Conservation (phyloP, 2,888 invertebrate genomes). For the Troilus luridus region DNA sequence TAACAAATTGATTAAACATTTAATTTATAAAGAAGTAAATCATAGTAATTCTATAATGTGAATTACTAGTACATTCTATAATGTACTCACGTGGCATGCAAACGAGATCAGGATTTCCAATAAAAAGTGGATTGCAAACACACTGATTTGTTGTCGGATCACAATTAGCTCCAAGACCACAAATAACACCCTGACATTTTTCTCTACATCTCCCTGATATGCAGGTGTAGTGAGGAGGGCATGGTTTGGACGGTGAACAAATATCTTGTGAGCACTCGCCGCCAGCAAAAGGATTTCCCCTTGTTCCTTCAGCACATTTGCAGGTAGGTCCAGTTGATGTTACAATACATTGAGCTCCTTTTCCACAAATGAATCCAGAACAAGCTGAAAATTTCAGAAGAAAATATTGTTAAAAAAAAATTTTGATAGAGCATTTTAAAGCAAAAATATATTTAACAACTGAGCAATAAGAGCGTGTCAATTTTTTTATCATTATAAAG, state of each 20-base stretch:
- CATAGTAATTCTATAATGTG: background rate
- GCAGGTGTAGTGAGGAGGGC: slow-evolving; percentile 84
- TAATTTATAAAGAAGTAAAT: background rate
- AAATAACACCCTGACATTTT: slow-evolving; percentile 87
- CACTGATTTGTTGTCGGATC: slow-evolving; percentile 86
- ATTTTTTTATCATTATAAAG: background rate
- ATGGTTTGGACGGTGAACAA: slow-evolving; percentile 83
- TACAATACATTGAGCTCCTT: slow-evolving; percentile 88
- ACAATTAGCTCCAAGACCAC: slow-evolving; percentile 90
- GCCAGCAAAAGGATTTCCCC: slow-evolving; percentile 93
- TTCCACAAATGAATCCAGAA: slow-evolving; percentile 82
- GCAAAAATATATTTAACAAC: background rate
- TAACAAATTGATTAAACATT: background rate
- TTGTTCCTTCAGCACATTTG: slow-evolving; percentile 87
- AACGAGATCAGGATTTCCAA: slow-evolving; percentile 89
- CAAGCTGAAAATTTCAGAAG: slow-evolving; percentile 75
- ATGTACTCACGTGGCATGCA: slow-evolving; percentile 94
- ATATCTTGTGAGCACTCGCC: slow-evolving; percentile 87
- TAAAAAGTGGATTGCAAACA: slow-evolving; percentile 87
- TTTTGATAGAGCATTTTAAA: background rate
- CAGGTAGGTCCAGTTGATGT: slow-evolving; percentile 89
- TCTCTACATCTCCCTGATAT: slow-evolving; percentile 91
- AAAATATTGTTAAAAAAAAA: background rate
- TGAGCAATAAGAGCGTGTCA: background rate
- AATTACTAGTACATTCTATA: too few relatives aligned